These are phyloP conservation scores for Drosophila tripunctata DNA, from an alignment of 2,888 invertebrate species.

Conservation along the genomic window DNA sequence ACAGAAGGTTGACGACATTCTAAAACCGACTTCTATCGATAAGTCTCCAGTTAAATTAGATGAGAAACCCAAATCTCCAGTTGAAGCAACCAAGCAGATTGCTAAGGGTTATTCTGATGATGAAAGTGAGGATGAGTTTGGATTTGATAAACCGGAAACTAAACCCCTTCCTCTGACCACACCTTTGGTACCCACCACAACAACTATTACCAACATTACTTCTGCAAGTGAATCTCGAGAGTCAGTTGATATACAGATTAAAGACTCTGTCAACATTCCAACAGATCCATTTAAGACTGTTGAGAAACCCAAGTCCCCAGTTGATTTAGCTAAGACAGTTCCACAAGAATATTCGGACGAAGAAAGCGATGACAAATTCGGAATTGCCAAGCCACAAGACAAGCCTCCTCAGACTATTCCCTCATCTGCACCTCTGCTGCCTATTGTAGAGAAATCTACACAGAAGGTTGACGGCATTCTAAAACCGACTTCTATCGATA, in stretches of 20 bases:
- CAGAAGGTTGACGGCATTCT: background rate
- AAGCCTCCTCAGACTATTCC: background rate
- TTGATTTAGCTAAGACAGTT: too few relatives aligned
- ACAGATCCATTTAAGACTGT: background rate
- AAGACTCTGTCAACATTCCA: background rate
- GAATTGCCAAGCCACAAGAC: too few relatives aligned
- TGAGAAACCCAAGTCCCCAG: background rate
- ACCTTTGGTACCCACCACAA: background rate
- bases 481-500: background rate
- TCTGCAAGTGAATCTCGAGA: conserved; percentile 1
- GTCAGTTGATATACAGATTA: background rate
- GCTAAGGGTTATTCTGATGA: conserved; percentile 6
- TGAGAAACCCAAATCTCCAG: background rate
- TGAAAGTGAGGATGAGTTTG: conserved; percentile 8
- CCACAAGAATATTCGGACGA: too few relatives aligned
- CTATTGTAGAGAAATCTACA: background rate
- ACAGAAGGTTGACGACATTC: too few relatives aligned
- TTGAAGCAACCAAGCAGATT: background rate
- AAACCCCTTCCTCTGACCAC: background rate
- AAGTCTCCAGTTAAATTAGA: background rate
- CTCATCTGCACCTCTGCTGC: background rate
- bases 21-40: too few relatives aligned
- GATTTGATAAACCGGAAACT: background rate
- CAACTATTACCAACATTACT: background rate
- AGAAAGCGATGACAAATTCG: too few relatives aligned